Conservation (phyloP, 1,140 invertebrate genomes). For the Brachionus koreanus region DNA sequence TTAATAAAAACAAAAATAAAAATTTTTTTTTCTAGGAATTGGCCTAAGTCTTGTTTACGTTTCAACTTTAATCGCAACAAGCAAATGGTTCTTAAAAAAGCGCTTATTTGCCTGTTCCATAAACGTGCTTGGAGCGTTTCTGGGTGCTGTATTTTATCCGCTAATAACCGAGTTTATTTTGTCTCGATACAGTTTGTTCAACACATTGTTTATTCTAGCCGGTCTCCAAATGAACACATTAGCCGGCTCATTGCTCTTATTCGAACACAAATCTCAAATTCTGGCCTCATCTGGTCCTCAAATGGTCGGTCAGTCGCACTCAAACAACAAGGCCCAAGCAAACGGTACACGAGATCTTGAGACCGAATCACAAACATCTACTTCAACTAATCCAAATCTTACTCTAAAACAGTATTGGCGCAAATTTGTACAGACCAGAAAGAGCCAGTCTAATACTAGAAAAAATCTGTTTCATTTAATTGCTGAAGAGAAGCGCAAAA, state of each 20-base stretch:
- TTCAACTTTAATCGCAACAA: background rate
- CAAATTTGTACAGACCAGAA: slow-evolving; percentile 40
- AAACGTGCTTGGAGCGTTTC: background rate
- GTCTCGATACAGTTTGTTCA: background rate
- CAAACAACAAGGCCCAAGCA: background rate
- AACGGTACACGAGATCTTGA: background rate
- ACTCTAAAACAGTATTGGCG: slow-evolving; percentile 42
- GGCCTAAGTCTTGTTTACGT: slow-evolving; percentile 30
- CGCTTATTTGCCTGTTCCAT: background rate
- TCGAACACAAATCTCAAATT: background rate
- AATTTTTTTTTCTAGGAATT: background rate
- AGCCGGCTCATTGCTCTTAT: background rate
- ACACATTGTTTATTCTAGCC: background rate
- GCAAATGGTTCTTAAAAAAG: slow-evolving; percentile 42
- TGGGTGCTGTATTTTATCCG: background rate
- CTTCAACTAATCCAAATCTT: slow-evolving; percentile 8
- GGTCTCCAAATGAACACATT: slow-evolving; percentile 9
- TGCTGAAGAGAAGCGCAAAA: slow-evolving; percentile 43
- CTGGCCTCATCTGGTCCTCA: background rate
- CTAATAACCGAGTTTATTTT: background rate
- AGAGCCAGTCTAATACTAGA: background rate
- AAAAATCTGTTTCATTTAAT: slow-evolving; percentile 43
- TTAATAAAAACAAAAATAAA: too few species aligned
- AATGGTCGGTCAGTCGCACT: background rate
- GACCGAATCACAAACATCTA: slow-evolving; percentile 7